phyloP scores from a whole-genome alignment of 2,113 vertebrate species.

The Procavia capensis region DNA sequence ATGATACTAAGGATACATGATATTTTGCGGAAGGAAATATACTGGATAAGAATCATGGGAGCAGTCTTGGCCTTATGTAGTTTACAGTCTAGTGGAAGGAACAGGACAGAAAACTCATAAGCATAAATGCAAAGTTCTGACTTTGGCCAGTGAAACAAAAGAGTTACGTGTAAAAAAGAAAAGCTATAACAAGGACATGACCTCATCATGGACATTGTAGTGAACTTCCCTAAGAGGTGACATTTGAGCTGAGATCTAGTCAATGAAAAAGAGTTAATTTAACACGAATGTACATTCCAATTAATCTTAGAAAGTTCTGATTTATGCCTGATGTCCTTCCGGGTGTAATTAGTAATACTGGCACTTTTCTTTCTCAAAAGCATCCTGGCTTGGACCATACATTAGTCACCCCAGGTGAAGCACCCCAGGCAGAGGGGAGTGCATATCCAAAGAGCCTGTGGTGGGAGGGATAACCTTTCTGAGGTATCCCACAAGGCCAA shows the following conservation, averaged over 20 bases:
- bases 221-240: background rate
- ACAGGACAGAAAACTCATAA: background rate
- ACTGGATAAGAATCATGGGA: background rate
- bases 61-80: background rate
- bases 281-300: background rate
- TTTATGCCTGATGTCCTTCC: background rate
- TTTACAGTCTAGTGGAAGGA: background rate
- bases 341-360: background rate
- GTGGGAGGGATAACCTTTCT: background rate
- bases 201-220: background rate
- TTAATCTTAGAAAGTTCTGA: conserved; percentile 4
- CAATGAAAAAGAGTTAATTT: background rate
- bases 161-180: background rate
- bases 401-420: background rate
- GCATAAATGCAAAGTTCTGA: background rate
- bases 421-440: background rate
- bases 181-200: background rate
- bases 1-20: background rate
- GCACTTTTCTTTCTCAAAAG: background rate
- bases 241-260: background rate
- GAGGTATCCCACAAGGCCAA: background rate
- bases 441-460: background rate
- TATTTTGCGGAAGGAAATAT: background rate
- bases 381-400: background rate
- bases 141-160: background rate